Conservation (phyloP, 2,888 invertebrate genomes). For the Aplocera efformata region DNA sequence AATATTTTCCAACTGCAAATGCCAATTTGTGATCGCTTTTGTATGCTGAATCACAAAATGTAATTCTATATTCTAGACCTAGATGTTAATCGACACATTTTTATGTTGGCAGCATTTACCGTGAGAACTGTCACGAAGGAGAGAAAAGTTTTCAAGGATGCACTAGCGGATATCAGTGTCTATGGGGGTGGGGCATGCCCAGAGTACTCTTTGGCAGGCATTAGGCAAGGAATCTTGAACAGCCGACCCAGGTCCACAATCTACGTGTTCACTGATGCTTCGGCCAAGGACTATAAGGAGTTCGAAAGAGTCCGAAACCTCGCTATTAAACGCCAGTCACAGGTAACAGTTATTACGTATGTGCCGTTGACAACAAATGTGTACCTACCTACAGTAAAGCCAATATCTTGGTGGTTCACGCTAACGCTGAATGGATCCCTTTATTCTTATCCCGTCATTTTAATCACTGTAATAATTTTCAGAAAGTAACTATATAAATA, state of each 20-base stretch:
- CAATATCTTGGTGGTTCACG: not conserved
- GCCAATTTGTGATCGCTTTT: too few relatives aligned
- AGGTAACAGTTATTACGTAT: constrained; percentile 34
- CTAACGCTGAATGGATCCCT: too few relatives aligned
- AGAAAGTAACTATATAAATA: too few relatives aligned
- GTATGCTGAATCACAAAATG: not conserved
- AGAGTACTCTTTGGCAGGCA: constrained; percentile 53
- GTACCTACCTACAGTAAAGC: not conserved
- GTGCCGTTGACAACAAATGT: not conserved
- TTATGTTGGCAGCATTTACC: too few relatives aligned
- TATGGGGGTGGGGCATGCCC: constrained; percentile 47
- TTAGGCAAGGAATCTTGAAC: constrained; percentile 41
- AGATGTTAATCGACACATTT: too few relatives aligned
- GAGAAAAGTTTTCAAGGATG: constrained; percentile 35
- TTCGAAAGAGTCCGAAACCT: constrained; percentile 40
- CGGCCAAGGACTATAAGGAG: constrained; percentile 41
- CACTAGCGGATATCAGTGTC: constrained; percentile 31
- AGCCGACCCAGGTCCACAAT: constrained; percentile 49
- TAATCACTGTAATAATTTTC: too few relatives aligned
- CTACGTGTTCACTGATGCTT: constrained; percentile 63
- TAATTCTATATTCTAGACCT: too few relatives aligned
- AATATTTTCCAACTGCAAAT: too few relatives aligned
- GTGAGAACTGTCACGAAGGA: constrained; percentile 38
- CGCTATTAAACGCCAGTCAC: constrained; percentile 42
- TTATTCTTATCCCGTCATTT: too few relatives aligned